Conservation (phyloP, 2,113 vertebrate species). For the Apodemus speciosus region DNA sequence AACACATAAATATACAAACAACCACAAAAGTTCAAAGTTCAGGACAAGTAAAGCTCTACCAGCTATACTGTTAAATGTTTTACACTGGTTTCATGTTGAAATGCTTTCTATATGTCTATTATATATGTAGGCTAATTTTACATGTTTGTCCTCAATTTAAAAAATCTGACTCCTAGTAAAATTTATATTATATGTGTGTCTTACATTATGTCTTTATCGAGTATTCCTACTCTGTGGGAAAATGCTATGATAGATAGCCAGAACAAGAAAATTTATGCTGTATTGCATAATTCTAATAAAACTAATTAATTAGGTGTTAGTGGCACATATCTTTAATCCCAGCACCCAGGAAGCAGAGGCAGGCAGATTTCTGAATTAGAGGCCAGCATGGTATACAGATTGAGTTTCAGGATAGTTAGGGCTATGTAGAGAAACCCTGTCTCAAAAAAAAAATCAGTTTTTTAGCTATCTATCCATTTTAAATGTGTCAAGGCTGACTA, state of each 20-base stretch:
- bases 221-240: constrained; percentile 22
- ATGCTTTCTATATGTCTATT: neutral
- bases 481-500: constrained; percentile 23
- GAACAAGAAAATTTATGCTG: constrained; percentile 61
- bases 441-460: neutral
- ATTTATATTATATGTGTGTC: neutral
- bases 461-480: neutral
- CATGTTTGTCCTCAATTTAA: neutral
- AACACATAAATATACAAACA: neutral
- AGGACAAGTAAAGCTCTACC: neutral
- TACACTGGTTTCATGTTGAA: neutral
- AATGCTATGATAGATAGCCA: constrained; percentile 23
- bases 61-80: neutral
- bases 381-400: neutral
- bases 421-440: neutral
- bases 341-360: neutral
- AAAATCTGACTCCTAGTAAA: neutral
- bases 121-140: neutral
- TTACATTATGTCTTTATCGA: neutral
- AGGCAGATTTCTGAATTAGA: neutral
- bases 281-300: constrained; percentile 62
- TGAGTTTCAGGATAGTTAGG: neutral
- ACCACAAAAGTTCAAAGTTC: neutral
- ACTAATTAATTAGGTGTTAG: neutral
- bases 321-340: neutral